These are phyloP conservation scores for Caenorhabditis inopinata DNA, from an alignment of 1,140 invertebrate species.

Conservation along the genomic window DNA sequence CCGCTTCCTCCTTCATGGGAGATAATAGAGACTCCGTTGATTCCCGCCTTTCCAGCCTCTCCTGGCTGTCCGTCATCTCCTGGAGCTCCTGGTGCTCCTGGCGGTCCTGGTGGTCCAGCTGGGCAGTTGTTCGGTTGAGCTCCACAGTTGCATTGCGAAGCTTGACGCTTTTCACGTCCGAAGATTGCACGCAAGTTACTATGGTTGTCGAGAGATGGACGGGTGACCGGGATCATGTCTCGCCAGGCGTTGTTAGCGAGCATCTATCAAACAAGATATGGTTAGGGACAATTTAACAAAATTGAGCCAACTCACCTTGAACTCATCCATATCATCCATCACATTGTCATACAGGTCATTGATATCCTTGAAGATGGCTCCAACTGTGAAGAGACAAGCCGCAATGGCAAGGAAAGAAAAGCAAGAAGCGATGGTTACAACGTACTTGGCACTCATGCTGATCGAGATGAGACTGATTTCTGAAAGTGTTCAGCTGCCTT, in stretches of 20 bases:
- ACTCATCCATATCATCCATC: slow-evolving; percentile 50
- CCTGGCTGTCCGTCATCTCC: slow-evolving; percentile 14
- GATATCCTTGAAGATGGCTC: slow-evolving; percentile 48
- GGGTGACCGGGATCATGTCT: slow-evolving; percentile 36
- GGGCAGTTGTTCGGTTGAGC: slow-evolving; percentile 43
- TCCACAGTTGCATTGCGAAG: slow-evolving; percentile 40
- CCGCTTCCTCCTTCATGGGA: background rate
- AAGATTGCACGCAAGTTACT: slow-evolving; percentile 31
- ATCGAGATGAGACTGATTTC: slow-evolving; percentile 17
- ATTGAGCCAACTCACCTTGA: slow-evolving; percentile 29
- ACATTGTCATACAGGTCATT: slow-evolving; percentile 51
- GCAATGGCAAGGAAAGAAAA: slow-evolving; percentile 43
- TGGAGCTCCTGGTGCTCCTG: slow-evolving; percentile 32
- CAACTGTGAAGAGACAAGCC: slow-evolving; percentile 45
- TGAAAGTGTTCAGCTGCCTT: background rate
- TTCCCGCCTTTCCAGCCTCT: slow-evolving; percentile 20
- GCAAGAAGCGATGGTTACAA: slow-evolving; percentile 39
- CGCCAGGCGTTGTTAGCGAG: slow-evolving; percentile 46
- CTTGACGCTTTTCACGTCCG: slow-evolving; percentile 35
- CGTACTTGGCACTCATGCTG: slow-evolving; percentile 42
- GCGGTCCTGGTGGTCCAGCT: slow-evolving; percentile 41
- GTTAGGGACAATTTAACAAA: background rate
- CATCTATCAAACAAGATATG: slow-evolving; percentile 9
- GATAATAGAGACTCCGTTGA: background rate
- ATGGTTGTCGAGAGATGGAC: slow-evolving; percentile 13